Percentiles rank a stretch among this genome's conserved stretches.
phyloP scores from a whole-genome alignment of 2,113 vertebrate species.

The Macrotis lagotis region DNA sequence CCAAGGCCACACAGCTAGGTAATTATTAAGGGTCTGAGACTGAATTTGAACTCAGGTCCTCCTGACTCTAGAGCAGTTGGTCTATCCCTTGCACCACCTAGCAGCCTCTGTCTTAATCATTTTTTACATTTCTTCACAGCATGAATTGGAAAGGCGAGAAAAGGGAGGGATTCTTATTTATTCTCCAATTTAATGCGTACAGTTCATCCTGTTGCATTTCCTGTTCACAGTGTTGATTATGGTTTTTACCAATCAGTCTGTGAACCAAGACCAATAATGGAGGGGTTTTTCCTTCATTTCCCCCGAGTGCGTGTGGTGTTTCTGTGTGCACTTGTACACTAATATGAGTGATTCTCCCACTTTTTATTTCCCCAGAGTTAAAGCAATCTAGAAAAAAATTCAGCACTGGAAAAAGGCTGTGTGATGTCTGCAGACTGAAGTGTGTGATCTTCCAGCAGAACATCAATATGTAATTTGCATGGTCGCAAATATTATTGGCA shows the following conservation, averaged over 20 bases:
- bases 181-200: not conserved
- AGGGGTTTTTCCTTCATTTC: not conserved
- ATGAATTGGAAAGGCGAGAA: not conserved
- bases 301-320: too few species aligned
- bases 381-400: slow-evolving; percentile 43
- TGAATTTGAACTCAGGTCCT: too few species aligned
- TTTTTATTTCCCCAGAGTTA: slow-evolving; percentile 21
- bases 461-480: slow-evolving; percentile 77
- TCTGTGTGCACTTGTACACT: too few species aligned
- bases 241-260: not conserved
- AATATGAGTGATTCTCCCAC: not conserved
- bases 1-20: too few species aligned
- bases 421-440: slow-evolving; percentile 59
- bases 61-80: too few species aligned
- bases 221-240: not conserved
- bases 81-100: too few species aligned
- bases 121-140: not conserved
- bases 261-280: not conserved
- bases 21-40: too few species aligned
- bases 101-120: not conserved
- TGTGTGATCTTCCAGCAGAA: slow-evolving; percentile 51
- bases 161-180: not conserved
- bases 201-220: not conserved
- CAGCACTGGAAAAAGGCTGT: not conserved
- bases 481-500: slow-evolving; percentile 75